A percentile compares a stretch with the other conserved stretches of the same genome.
Evolutionary conservation across 2,888 invertebrate species (phyloP).

Genomic region (Teinopalpus imperialis): DNA sequence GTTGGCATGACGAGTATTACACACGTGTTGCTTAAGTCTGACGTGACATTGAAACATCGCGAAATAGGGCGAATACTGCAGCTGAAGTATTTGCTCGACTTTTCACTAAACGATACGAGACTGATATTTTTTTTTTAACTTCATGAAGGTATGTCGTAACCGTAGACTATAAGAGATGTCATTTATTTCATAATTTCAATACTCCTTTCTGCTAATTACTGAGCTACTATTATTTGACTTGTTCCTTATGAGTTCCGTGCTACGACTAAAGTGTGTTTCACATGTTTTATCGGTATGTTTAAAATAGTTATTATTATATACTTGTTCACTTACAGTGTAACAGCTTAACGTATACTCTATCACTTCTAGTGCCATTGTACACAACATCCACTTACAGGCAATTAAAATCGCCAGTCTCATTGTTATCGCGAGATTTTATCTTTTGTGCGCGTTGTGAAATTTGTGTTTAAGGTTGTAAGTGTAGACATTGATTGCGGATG

Average conservation of each 20-base stretch:
- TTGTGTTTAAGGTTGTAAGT: conserved; percentile 11
- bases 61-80: conserved; percentile 28
- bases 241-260: too few species aligned
- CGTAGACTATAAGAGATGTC: too few species aligned
- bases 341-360: not conserved
- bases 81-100: conserved; percentile 5
- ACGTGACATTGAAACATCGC: conserved; percentile 30
- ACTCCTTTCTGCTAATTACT: too few species aligned
- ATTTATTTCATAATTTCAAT: too few species aligned
- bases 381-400: conserved; percentile 30
- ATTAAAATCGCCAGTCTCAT: conserved; percentile 28
- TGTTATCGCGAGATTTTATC: conserved; percentile 26
- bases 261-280: too few species aligned
- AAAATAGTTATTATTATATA: too few species aligned
- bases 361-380: conserved; percentile 13
- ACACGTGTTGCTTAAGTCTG: conserved; percentile 16
- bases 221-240: too few species aligned
- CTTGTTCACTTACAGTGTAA: too few species aligned
- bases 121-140: not conserved
- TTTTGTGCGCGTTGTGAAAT: conserved; percentile 16
- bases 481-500: conserved; percentile 13
- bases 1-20: conserved; percentile 21
- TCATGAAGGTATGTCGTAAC: too few species aligned
- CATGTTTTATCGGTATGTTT: too few species aligned
- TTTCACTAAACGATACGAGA: not conserved